Base-by-base conservation (phyloP, 2,113 vertebrate genomes). In the Haliaeetus leucogaster region DNA sequence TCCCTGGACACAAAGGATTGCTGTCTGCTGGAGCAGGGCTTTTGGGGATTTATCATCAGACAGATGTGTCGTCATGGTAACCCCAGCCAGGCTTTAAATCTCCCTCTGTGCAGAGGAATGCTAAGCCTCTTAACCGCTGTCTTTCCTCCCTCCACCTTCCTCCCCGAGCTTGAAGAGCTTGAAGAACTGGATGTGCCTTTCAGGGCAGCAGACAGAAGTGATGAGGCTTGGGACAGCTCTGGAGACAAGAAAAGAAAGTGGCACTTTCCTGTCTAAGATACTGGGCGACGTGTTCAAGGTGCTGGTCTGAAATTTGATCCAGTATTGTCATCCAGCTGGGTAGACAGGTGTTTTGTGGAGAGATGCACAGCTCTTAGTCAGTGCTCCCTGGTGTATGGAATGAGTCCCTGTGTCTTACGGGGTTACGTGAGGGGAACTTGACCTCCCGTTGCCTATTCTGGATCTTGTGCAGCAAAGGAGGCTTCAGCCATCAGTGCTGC, bases 11-110 rank as follows among this genome's bases (percentile, higher is more conserved):
- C 71, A 94, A 93, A 96, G 48, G 23, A 53, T 80, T 63, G 77
- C 61, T 84, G 90, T 55, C 70, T 96, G 87, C 91, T 71, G 61
- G 62, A 93, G 43, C 65, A 79, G 80, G 27, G 73, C 26, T 94
- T 91, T 94, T 96, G 26, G 82, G 96, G 94, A 91, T 95, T 97
- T 97, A 86, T 94, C 93, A 55, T 90, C 92, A 94, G 95, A 53
- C 96, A 97, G 94, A 95, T 97, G 95, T 96, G 96, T 97, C 8
- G 90, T 89, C 96, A 97, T 97, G 94, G 98, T 94, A 97, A 98
- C 97, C 66, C 62, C 47, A 94, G 89, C 50, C 88, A 95, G 96
- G 90, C 95, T 97, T 82, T 95, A 97, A 92, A 96, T 95, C 94
- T 96, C 93, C 70, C 84, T 94, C 62, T 32, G 50, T 95, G 82